Evolutionary conservation across 2,888 invertebrate species (phyloP).

Genomic region (Trachelus troglodyta): DNA sequence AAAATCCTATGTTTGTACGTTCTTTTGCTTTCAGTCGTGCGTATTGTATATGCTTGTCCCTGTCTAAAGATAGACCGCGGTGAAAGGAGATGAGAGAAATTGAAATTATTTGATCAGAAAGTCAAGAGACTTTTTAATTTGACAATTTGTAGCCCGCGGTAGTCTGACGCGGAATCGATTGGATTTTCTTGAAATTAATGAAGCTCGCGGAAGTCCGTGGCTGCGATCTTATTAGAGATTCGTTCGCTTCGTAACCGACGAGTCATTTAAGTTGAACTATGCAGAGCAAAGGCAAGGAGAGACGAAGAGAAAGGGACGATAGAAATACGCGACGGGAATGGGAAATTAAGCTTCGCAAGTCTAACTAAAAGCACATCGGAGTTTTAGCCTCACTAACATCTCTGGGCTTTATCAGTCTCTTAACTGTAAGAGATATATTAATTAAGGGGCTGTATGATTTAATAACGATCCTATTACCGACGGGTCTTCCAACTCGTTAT

Average conservation of each 20-base stretch:
- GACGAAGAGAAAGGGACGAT: constrained; percentile 21
- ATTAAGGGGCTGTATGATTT: constrained; percentile 43
- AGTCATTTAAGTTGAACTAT: constrained; percentile 51
- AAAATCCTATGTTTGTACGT: too few species aligned
- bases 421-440: constrained; percentile 37
- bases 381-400: not conserved
- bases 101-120: not conserved
- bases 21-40: too few species aligned
- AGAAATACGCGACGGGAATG: constrained; percentile 7
- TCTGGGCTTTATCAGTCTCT: constrained; percentile 27
- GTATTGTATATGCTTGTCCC: not conserved
- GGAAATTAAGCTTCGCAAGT: constrained; percentile 3
- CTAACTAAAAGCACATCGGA: not conserved
- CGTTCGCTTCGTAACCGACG: constrained; percentile 40
- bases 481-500: not conserved
- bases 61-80: not conserved
- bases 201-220: constrained; percentile 46
- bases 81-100: not conserved
- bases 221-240: constrained; percentile 56
- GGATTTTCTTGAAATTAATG: constrained; percentile 42
- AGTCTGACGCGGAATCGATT: not conserved
- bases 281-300: constrained; percentile 12
- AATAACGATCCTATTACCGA: constrained; percentile 40
- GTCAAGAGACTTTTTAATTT: not conserved
- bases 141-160: not conserved